Percentiles rank a stretch among this genome's conserved stretches.
Evolutionary conservation across 64 coral and sea anemone genomes (phyloP).

Genomic region (Montipora efflorescens): DNA sequence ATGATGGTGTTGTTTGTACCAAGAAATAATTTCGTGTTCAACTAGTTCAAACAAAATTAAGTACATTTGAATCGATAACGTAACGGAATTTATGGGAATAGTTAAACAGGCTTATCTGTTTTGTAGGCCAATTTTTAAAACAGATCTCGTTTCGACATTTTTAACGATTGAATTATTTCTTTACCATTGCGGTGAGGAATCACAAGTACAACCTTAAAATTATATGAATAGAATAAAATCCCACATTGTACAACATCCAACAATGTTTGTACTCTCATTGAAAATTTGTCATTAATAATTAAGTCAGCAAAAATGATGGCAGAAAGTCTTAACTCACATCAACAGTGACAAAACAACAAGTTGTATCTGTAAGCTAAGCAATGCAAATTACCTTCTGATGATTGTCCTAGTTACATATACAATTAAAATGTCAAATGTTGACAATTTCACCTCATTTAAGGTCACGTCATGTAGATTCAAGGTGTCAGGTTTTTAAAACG

Average conservation of each 20-base stretch:
- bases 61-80: not conserved
- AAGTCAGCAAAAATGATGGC: not conserved
- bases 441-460: no score
- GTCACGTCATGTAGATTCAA: no score
- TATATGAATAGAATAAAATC: not conserved
- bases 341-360: no score
- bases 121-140: not conserved
- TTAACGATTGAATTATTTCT: not conserved
- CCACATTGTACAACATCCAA: not conserved
- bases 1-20: not conserved
- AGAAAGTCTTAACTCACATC: no score
- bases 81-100: not conserved
- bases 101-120: not conserved
- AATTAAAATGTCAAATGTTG: no score
- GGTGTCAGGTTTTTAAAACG: no score
- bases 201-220: not conserved
- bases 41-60: no score
- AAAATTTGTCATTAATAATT: slow-evolving; percentile 49
- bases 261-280: not conserved
- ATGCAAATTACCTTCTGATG: no score
- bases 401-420: no score
- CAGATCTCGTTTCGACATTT: no score
- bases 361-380: no score
- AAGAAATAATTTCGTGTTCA: not conserved
- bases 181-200: not conserved